These are phyloP conservation scores for Helicolenus hilgendorfi DNA, from an alignment of 2,797 vertebrate species.

Conservation along the genomic window DNA sequence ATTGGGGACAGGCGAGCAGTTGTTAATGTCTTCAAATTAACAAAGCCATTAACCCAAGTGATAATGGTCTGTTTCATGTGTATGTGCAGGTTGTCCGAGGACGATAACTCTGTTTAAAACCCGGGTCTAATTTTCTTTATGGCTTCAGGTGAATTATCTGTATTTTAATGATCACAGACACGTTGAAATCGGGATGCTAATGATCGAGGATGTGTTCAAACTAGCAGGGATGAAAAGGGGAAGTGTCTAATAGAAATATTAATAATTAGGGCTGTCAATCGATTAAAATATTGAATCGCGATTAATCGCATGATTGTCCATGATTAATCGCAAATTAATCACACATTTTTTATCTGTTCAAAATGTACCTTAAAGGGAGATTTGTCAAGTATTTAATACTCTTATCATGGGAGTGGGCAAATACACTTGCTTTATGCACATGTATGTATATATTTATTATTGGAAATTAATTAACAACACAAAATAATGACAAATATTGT, in stretches of 20 bases:
- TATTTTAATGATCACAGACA: slow-evolving; percentile 67
- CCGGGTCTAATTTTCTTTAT: slow-evolving; percentile 80
- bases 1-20: slow-evolving; percentile 87
- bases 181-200: slow-evolving; percentile 62
- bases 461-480: too few species aligned
- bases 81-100: slow-evolving; percentile 78
- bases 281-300: too few species aligned
- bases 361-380: too few species aligned
- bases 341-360: too few species aligned
- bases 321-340: too few species aligned
- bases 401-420: too few species aligned
- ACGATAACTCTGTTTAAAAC: slow-evolving; percentile 81
- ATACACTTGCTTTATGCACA: too few species aligned
- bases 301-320: too few species aligned
- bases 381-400: too few species aligned
- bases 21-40: slow-evolving; percentile 91
- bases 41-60: slow-evolving; percentile 89
- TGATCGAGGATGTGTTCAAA: slow-evolving; percentile 36
- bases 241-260: slow-evolving; percentile 30
- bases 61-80: slow-evolving; percentile 80
- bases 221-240: slow-evolving; percentile 6
- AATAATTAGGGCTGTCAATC: too few species aligned
- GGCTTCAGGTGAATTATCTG: slow-evolving; percentile 71
- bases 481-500: too few species aligned
- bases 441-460: too few species aligned